Evolutionary conservation across 2,113 vertebrate genomes (phyloP).

Genomic region (Nanorana parkeri): DNA sequence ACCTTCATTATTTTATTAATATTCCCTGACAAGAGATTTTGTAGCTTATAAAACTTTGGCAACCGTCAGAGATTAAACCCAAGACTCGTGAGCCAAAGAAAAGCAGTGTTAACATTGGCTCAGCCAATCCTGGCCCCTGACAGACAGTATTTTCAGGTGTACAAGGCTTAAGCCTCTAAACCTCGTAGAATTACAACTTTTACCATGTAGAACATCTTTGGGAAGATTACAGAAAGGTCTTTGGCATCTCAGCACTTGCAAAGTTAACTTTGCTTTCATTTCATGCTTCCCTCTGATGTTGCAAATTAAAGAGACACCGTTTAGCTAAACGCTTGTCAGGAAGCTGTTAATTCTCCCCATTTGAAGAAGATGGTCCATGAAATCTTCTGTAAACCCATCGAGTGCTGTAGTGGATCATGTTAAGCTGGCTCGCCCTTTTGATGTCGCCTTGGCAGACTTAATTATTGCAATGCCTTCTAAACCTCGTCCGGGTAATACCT

Average conservation of each 20-base stretch:
- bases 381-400: constrained; percentile 47
- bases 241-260: neutral
- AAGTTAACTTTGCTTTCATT: neutral
- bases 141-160: neutral
- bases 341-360: constrained; percentile 41
- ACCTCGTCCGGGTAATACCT: constrained; percentile 62
- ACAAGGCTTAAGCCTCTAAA: neutral
- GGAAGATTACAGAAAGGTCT: neutral
- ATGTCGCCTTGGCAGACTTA: constrained; percentile 61
- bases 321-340: constrained; percentile 43
- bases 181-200: neutral
- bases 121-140: no score
- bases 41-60: no score
- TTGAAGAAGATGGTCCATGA: constrained; percentile 53
- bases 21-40: no score
- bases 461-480: constrained; percentile 63
- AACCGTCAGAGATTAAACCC: no score
- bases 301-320: constrained; percentile 37
- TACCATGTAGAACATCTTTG: neutral
- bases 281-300: neutral
- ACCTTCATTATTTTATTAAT: no score
- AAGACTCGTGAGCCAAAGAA: no score
- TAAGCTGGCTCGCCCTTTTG: constrained; percentile 54
- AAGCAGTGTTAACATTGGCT: no score
- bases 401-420: constrained; percentile 45